A percentile compares a stretch with the other conserved stretches of the same genome.
phyloP scores from a whole-genome alignment of 2,113 vertebrate genomes.

The Sylvia atricapilla region DNA sequence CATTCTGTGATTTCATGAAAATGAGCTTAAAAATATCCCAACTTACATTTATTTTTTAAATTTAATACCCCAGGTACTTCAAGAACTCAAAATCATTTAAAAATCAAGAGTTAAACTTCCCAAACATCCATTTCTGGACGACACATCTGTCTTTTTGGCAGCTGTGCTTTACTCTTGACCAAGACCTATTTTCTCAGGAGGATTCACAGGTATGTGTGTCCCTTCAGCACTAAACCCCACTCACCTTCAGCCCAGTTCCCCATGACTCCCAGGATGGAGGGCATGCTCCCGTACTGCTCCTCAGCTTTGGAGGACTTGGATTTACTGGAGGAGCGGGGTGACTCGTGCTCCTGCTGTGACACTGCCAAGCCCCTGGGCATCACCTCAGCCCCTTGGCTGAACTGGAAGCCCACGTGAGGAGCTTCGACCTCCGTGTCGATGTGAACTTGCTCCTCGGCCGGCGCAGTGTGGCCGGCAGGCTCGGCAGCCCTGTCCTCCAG shows the following conservation, averaged over 20 bases:
- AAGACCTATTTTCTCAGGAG: rapidly evolving
- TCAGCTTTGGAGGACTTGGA: slow-evolving; percentile 75
- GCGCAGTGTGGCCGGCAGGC: slow-evolving; percentile 15
- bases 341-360: slow-evolving; percentile 15
- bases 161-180: rapidly evolving
- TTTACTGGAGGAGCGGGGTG: neutral
- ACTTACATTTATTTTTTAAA: neutral
- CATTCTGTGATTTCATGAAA: neutral
- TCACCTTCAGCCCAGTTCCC: slow-evolving; percentile 85
- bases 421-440: slow-evolving; percentile 54
- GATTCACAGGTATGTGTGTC: neutral
- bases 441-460: slow-evolving; percentile 63
- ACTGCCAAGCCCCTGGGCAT: slow-evolving; percentile 60
- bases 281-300: slow-evolving; percentile 77
- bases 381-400: slow-evolving; percentile 55
- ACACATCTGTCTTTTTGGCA: neutral
- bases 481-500: slow-evolving; percentile 62
- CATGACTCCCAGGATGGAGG: slow-evolving; percentile 78
- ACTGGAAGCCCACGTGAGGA: slow-evolving; percentile 52
- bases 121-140: neutral
- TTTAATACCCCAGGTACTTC: neutral
- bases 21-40: neutral
- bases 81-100: too few species aligned
- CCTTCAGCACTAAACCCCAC: neutral
- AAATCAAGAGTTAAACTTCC: neutral